A percentile compares a stretch with the other conserved stretches of the same genome.
Conservation (phyloP, 1,140 invertebrate species). For the Ditylenchus dipsaci region DNA sequence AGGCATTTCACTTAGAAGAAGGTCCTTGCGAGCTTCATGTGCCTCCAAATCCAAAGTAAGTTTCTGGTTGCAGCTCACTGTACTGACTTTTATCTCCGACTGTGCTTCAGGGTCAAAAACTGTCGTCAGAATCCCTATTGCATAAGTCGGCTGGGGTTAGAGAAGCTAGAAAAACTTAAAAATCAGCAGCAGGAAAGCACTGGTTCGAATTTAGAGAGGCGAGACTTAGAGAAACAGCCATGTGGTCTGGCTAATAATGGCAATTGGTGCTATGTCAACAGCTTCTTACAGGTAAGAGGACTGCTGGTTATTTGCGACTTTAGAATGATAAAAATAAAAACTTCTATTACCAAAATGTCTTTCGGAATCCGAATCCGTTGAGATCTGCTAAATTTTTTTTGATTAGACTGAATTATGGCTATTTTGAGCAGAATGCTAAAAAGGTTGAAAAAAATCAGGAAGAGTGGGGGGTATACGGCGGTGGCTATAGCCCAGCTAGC, state of each 20-base stretch:
- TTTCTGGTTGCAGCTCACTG: no score
- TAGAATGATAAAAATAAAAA: no score
- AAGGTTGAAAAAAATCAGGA: no score
- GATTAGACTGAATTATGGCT: no score
- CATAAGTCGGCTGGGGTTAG: slow-evolving; percentile 45
- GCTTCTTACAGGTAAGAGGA: slow-evolving; percentile 49
- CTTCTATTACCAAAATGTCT: no score
- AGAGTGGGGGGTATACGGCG: no score
- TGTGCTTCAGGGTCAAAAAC: slow-evolving; percentile 40
- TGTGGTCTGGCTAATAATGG: slow-evolving; percentile 50
- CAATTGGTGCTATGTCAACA: slow-evolving; percentile 56
- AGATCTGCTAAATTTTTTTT: no score
- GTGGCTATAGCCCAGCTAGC: no score
- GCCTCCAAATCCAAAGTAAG: slow-evolving; percentile 37
- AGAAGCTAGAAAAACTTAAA: slow-evolving; percentile 53
- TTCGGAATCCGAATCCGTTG: no score
- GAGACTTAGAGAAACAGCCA: slow-evolving; percentile 42
- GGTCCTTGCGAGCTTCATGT: slow-evolving; percentile 16
- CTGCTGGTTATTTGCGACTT: no score
- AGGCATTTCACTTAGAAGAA: slow-evolving; percentile 18
- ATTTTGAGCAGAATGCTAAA: no score
- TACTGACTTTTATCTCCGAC: neutral
- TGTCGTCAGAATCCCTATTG: slow-evolving; percentile 51
- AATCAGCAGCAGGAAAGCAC: slow-evolving; percentile 7
- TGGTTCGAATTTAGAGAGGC: slow-evolving; percentile 25